phyloP scores from a whole-genome alignment of 2,797 vertebrate genomes.

The Eulemur coronatus region DNA sequence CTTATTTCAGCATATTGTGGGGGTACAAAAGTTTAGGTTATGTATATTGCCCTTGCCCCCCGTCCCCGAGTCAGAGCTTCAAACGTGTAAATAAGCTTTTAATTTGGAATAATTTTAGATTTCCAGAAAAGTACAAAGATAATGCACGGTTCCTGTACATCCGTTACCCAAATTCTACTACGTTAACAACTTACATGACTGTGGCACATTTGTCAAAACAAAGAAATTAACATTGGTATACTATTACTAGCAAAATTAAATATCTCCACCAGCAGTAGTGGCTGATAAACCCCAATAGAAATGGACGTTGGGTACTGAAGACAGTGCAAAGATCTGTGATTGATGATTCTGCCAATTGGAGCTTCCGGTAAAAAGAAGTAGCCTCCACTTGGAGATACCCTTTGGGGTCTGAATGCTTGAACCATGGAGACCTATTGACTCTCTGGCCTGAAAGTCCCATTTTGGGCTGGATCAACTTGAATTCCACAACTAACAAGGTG shows the following conservation, averaged over 20 bases:
- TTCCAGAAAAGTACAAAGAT: background rate
- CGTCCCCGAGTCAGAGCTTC: too few relatives aligned
- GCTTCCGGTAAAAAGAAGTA: background rate
- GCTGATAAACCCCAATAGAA: background rate
- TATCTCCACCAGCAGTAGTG: background rate
- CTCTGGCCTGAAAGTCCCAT: background rate
- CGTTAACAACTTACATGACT: background rate
- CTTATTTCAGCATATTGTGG: too few relatives aligned
- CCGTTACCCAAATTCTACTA: background rate
- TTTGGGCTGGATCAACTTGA: background rate
- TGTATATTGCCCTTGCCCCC: too few relatives aligned
- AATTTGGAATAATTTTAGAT: background rate
- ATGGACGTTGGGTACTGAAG: background rate
- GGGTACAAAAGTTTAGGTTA: too few relatives aligned
- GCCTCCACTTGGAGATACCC: background rate
- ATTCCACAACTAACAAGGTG: background rate
- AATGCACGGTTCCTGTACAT: background rate
- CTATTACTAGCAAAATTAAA: background rate
- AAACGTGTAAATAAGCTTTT: background rate
- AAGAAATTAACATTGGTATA: background rate
- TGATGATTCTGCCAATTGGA: background rate
- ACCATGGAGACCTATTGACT: background rate
- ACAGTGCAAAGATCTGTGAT: background rate
- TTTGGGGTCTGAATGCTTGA: background rate
- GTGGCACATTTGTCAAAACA: background rate